phyloP scores from a whole-genome alignment of 2,888 invertebrate species.

The Pristionchus exspectatus region DNA sequence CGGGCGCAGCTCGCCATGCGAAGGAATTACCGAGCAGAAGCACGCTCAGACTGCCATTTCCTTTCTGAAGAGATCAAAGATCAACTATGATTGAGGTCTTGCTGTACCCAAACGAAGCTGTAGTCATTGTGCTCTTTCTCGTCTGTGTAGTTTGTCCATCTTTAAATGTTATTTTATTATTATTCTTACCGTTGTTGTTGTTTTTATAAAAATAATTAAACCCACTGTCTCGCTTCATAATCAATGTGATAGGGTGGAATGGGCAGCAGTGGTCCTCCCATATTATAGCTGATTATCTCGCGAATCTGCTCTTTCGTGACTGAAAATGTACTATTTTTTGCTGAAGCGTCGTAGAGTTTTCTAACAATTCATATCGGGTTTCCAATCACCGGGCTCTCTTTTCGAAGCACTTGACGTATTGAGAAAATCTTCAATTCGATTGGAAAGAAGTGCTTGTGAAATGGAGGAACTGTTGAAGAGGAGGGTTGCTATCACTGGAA shows the following conservation, averaged over 20 bases:
- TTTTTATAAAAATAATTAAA: not conserved
- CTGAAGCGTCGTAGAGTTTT: not conserved
- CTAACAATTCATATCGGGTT: slow-evolving; percentile 30
- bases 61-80: slow-evolving; percentile 6
- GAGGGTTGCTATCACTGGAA: not conserved
- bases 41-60: not conserved
- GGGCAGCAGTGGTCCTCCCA: not conserved
- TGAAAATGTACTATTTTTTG: not conserved
- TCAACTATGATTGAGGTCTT: not conserved
- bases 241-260: slow-evolving; percentile 10
- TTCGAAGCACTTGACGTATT: not conserved
- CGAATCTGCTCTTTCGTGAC: slow-evolving; percentile 37
- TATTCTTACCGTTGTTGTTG: not conserved
- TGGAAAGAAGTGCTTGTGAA: not conserved
- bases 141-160: slow-evolving; percentile 40
- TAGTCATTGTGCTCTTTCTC: not conserved
- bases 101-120: slow-evolving; percentile 28
- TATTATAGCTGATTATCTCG: not conserved
- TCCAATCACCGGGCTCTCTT: not conserved
- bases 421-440: not conserved
- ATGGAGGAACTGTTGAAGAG: slow-evolving; percentile 30
- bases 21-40: not conserved
- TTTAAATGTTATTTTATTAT: not conserved
- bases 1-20: slow-evolving; percentile 19
- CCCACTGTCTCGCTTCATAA: not conserved